A percentile compares a stretch with the other conserved stretches of the same genome.
phyloP scores from a whole-genome alignment of 2,113 vertebrate genomes.

The Thymallus thymallus region DNA sequence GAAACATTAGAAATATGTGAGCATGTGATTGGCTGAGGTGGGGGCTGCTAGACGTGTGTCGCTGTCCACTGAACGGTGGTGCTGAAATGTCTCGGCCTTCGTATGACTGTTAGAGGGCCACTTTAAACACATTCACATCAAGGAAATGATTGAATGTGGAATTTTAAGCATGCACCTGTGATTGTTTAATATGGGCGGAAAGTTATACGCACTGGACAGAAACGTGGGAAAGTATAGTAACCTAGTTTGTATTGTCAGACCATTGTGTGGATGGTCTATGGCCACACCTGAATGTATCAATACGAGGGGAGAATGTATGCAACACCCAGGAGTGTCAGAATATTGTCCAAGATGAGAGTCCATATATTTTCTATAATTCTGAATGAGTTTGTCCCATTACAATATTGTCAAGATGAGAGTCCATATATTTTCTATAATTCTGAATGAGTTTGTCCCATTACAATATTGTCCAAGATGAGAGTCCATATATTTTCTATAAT shows the following conservation, averaged over 20 bases:
- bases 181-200: not conserved
- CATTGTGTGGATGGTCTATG: not conserved
- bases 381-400: not conserved
- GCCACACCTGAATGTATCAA: too few species aligned
- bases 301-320: not conserved
- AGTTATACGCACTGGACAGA: not conserved
- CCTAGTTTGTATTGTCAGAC: not conserved
- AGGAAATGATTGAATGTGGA: not conserved
- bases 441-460: not conserved
- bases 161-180: not conserved
- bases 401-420: not conserved
- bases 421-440: not conserved
- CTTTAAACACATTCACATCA: not conserved
- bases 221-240: not conserved
- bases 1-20: not conserved
- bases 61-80: conserved; percentile 29
- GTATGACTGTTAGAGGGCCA: not conserved
- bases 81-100: conserved; percentile 16
- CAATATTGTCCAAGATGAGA: not conserved
- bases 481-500: not conserved
- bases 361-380: not conserved
- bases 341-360: not conserved
- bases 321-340: not conserved
- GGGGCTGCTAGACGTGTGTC: not conserved
- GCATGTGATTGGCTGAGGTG: not conserved